Evolutionary conservation across 2,113 vertebrate genomes (phyloP).

Genomic region (Coreoperca whiteheadi): DNA sequence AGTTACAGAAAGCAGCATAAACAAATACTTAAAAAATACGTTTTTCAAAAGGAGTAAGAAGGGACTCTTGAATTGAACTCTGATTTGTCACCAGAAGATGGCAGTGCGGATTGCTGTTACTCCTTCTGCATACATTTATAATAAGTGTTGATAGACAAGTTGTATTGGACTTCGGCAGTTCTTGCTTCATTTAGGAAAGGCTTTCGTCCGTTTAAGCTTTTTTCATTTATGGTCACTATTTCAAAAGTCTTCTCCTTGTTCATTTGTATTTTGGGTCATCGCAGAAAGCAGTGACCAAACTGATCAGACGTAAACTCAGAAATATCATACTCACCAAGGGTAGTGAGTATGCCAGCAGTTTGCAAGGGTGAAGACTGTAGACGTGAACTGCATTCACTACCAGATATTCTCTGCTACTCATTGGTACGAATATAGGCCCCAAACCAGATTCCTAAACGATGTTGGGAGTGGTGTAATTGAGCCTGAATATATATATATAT

Average conservation of each 20-base stretch:
- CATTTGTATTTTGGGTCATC: background rate
- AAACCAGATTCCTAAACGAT: background rate
- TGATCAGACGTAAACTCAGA: background rate
- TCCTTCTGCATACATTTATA: background rate
- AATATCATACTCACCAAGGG: background rate
- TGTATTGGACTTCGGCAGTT: background rate
- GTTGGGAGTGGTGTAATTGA: background rate
- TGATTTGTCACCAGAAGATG: conserved; percentile 39
- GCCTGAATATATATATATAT: too few species aligned
- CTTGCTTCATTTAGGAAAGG: background rate
- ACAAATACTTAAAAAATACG: too few species aligned
- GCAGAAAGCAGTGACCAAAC: background rate
- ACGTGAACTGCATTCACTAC: background rate
- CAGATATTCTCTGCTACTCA: background rate
- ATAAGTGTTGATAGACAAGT: background rate
- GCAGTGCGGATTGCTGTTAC: background rate
- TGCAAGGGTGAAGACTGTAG: background rate
- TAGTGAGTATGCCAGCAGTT: too few species aligned
- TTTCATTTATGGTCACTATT: background rate
- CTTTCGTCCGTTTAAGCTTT: background rate
- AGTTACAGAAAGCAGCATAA: background rate
- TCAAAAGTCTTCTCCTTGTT: background rate
- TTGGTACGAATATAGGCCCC: too few species aligned
- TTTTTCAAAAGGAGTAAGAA: background rate
- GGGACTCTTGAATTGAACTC: background rate